Conservation (phyloP, 1,140 invertebrate species). For the Polyergus mexicanus region DNA sequence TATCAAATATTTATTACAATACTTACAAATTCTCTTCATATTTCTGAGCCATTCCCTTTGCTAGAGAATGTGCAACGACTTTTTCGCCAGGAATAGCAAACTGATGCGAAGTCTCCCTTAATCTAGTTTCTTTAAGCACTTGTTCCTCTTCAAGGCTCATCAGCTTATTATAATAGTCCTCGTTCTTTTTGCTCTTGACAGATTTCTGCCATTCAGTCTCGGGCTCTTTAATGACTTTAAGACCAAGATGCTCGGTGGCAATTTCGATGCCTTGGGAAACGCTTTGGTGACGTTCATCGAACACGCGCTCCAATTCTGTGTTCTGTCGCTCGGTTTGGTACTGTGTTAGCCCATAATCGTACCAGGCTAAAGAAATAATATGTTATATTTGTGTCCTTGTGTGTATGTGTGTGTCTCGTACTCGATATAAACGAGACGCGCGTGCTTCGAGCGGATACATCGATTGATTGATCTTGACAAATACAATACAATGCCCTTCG, state of each 20-base stretch:
- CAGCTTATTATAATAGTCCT: slow-evolving; percentile 94
- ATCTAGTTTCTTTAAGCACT: slow-evolving; percentile 92
- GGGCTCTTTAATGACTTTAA: slow-evolving; percentile 90
- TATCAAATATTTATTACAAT: slow-evolving; percentile 19
- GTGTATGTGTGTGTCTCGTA: background rate
- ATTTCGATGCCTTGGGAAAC: slow-evolving; percentile 88
- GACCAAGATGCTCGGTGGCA: slow-evolving; percentile 89
- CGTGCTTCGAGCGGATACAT: slow-evolving; percentile 55
- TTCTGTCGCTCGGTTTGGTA: slow-evolving; percentile 94
- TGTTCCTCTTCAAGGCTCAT: slow-evolving; percentile 95
- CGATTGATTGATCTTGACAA: background rate
- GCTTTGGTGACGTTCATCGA: slow-evolving; percentile 93
- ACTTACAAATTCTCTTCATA: slow-evolving; percentile 95
- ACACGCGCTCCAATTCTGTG: slow-evolving; percentile 94
- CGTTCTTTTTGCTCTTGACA: slow-evolving; percentile 93
- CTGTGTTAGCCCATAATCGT: slow-evolving; percentile 94
- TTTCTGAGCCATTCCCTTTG: slow-evolving; percentile 95
- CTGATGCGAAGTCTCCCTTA: slow-evolving; percentile 92
- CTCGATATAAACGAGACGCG: slow-evolving; percentile 50
- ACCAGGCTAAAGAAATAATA: slow-evolving; percentile 92
- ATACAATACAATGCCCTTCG: slow-evolving; percentile 23
- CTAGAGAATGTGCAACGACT: slow-evolving; percentile 90
- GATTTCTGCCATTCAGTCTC: slow-evolving; percentile 94
- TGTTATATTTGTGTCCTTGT: slow-evolving; percentile 57
- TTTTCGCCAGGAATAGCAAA: slow-evolving; percentile 95